Evolutionary conservation across 1,140 invertebrate species (phyloP), one percentile per base, ranked within the genome.

Genomic region (Hyles vespertilio): DNA sequence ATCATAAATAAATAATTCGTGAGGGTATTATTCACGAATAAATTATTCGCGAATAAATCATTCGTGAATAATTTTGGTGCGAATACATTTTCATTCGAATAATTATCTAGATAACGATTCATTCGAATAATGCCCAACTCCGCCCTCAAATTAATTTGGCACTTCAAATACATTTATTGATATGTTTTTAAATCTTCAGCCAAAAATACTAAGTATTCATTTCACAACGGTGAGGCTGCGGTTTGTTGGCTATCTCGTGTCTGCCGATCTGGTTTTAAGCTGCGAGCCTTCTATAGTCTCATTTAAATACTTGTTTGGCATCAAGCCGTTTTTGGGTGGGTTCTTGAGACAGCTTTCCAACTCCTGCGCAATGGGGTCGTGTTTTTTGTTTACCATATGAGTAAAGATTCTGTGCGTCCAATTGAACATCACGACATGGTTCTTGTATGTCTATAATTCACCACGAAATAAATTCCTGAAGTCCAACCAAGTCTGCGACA

Each of bases 281-380:
- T 11, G 9, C 8, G 32, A 48, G 54, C 54, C 54, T 56, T 56
- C 8, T 56, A 56, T 34, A 56, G 54, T 1, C 44, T 33, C 33
- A 47, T 56, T 56, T 54, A 48, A 56, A 47, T 47, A 64, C 60
- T 54, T 53, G 61, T 66, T 62, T 64, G 62, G 62, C 47, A 58
- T 65, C 56, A 51, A 62, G 43, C 63, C 68, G 52, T 65, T 70
- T 74, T 68, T 68, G 71, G 71, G 33, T 22, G 47, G 11, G 40
- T 49, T 56, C 54, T 61, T 32, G 58, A 63, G 54, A 61, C 71
- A 66, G 65, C 70, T 73, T 74, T 74, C 65, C 52, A 72, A 68
- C 51, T 70, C 67, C 55, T 58, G 49, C 61, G 52, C 61, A 63
- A 58, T 64, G 52, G 59, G 63, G 61, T 40, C 63, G 55, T 33